These are phyloP conservation scores for Amphipoea oculea DNA, from an alignment of 2,888 invertebrate genomes.

Conservation along the genomic window DNA sequence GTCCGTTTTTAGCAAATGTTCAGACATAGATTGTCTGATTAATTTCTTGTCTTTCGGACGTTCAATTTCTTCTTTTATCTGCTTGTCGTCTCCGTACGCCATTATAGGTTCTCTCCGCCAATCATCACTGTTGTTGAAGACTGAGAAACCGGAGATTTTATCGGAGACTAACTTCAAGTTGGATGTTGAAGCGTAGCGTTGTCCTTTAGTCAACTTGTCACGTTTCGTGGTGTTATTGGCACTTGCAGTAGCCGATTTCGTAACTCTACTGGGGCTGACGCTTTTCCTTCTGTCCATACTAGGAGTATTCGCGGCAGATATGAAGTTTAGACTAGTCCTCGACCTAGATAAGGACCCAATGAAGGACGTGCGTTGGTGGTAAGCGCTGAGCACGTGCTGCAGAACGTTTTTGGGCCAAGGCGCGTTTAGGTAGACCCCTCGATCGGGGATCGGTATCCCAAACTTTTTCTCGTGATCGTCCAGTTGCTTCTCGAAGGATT, in stretches of 20 bases:
- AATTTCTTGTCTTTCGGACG: slow-evolving; percentile 71
- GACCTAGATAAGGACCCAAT: slow-evolving; percentile 90
- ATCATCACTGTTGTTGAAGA: slow-evolving; percentile 79
- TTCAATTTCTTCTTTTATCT: slow-evolving; percentile 72
- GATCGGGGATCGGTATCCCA: slow-evolving; percentile 81
- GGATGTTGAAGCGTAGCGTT: slow-evolving; percentile 83
- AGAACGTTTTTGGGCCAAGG: slow-evolving; percentile 88
- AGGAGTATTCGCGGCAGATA: slow-evolving; percentile 80
- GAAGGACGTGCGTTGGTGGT: slow-evolving; percentile 86
- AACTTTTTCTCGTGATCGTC: slow-evolving; percentile 87
- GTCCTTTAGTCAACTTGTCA: slow-evolving; percentile 77
- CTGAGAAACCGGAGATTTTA: slow-evolving; percentile 86
- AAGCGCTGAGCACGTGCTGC: slow-evolving; percentile 82
- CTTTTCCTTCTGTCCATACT: slow-evolving; percentile 80
- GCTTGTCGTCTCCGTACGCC: slow-evolving; percentile 79
- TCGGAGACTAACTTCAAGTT: slow-evolving; percentile 85
- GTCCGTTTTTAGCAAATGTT: slow-evolving; percentile 75
- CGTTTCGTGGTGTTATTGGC: slow-evolving; percentile 78
- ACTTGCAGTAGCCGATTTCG: slow-evolving; percentile 79
- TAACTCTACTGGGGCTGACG: slow-evolving; percentile 78
- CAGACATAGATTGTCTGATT: slow-evolving; percentile 82
- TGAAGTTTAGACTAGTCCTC: slow-evolving; percentile 88
- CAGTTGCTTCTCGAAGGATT: slow-evolving; percentile 82
- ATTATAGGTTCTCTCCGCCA: slow-evolving; percentile 82
- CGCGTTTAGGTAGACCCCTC: slow-evolving; percentile 77